phyloP scores from a whole-genome alignment of 2,113 vertebrate species.

The Genyomyrus donnyi region DNA sequence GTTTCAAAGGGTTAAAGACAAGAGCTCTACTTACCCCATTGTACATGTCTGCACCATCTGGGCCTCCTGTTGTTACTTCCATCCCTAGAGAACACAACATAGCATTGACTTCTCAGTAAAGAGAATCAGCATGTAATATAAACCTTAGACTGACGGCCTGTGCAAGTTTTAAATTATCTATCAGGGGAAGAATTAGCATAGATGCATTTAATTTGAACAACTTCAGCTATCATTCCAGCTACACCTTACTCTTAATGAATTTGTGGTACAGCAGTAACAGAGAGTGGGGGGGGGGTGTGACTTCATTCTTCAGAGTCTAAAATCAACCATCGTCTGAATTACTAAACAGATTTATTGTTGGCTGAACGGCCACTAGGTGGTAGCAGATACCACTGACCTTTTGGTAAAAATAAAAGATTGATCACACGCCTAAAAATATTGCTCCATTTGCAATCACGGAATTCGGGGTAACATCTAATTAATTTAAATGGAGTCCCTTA shows the following conservation, averaged over 20 bases:
- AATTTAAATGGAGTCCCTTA: neutral
- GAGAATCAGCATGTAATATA: neutral
- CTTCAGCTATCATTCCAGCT: neutral
- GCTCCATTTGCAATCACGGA: neutral
- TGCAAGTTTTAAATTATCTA: neutral
- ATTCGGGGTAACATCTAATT: neutral
- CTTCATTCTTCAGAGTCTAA: neutral
- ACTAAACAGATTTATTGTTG: neutral
- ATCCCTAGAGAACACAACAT: neutral
- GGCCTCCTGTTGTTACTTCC: neutral
- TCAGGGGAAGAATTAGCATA: neutral
- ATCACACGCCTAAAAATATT: neutral
- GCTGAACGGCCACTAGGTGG: slow-evolving; percentile 3
- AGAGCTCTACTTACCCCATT: neutral
- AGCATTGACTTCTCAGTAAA: neutral
- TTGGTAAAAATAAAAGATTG: neutral
- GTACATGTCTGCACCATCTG: neutral
- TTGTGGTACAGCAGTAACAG: neutral
- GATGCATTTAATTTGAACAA: neutral
- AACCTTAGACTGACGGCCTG: neutral
- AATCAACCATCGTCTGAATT: neutral
- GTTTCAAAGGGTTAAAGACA: neutral
- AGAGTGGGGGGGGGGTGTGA: neutral
- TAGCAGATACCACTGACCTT: neutral
- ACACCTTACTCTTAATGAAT: neutral